Conservation (phyloP, 2,113 vertebrate species). For the Antennarius striatus region DNA sequence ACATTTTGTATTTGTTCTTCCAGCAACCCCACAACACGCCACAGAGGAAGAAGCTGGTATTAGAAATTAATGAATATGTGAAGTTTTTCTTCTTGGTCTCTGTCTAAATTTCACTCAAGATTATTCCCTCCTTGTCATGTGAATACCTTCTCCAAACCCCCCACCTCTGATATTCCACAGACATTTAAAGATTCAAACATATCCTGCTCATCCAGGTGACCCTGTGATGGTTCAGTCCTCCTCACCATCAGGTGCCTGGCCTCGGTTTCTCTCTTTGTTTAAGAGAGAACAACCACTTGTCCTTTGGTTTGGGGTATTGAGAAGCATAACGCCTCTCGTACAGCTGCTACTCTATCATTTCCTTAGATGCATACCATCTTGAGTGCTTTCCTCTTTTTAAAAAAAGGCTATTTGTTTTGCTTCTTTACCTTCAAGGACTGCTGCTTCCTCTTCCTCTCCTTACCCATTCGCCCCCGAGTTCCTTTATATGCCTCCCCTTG, state of each 20-base stretch:
- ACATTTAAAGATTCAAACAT: conserved; percentile 6
- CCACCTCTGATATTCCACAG: neutral
- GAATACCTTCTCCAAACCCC: no score
- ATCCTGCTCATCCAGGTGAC: conserved; percentile 28
- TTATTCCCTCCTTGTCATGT: no score
- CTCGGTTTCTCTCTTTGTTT: neutral
- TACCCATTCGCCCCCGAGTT: conserved; percentile 6
- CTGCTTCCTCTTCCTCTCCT: neutral
- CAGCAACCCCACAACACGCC: no score
- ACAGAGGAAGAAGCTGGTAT: no score
- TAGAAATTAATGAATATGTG: neutral
- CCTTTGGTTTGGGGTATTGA: neutral
- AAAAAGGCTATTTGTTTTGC: conserved; percentile 1
- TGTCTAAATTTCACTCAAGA: no score
- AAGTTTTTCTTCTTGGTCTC: conserved; percentile 33
- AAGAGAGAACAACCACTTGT: neutral
- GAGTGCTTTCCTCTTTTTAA: conserved; percentile 4
- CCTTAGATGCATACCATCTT: neutral
- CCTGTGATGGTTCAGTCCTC: neutral
- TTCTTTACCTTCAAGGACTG: conserved; percentile 12
- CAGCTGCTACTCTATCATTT: conserved; percentile 29
- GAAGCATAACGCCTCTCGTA: neutral
- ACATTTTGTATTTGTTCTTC: no score
- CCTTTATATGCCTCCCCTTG: conserved; percentile 52
- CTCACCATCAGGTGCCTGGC: conserved; percentile 8